Evolutionary conservation across 2,113 vertebrate species (phyloP).

Genomic region (Archilochus colubris): DNA sequence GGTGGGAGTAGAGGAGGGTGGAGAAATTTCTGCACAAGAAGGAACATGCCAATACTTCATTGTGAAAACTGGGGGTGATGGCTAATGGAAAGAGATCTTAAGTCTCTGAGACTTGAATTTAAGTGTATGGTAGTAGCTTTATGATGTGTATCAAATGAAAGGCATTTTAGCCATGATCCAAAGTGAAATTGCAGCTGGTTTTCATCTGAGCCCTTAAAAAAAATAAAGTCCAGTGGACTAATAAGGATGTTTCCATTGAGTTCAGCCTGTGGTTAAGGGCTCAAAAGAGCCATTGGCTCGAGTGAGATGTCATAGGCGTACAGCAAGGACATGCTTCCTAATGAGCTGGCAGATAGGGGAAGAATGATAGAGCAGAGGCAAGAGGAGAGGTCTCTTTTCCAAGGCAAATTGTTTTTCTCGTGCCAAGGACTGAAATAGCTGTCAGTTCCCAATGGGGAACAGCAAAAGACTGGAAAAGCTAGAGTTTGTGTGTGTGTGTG

Average conservation of each 20-base stretch:
- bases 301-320: background rate
- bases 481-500: background rate
- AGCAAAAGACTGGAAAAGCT: conserved; percentile 19
- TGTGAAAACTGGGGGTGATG: conserved; percentile 56
- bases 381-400: conserved; percentile 4
- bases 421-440: conserved; percentile 42
- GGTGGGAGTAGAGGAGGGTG: conserved; percentile 69
- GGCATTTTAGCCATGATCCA: background rate
- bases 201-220: background rate
- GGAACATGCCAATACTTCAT: conserved; percentile 43
- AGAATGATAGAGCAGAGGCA: background rate
- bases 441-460: background rate
- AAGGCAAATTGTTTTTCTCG: background rate
- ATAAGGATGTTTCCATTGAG: background rate
- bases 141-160: background rate
- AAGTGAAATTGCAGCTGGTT: background rate
- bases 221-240: background rate
- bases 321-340: conserved; percentile 15
- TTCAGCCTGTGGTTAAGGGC: background rate
- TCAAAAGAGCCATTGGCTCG: background rate
- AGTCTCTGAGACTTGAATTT: conserved; percentile 30
- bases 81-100: conserved; percentile 74
- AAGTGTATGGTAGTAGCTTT: background rate
- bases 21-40: conserved; percentile 50
- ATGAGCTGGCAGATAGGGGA: conserved; percentile 11